These are phyloP conservation scores for Archocentrus centrarchus DNA, from an alignment of 2,113 vertebrate species.

Conservation along the genomic window DNA sequence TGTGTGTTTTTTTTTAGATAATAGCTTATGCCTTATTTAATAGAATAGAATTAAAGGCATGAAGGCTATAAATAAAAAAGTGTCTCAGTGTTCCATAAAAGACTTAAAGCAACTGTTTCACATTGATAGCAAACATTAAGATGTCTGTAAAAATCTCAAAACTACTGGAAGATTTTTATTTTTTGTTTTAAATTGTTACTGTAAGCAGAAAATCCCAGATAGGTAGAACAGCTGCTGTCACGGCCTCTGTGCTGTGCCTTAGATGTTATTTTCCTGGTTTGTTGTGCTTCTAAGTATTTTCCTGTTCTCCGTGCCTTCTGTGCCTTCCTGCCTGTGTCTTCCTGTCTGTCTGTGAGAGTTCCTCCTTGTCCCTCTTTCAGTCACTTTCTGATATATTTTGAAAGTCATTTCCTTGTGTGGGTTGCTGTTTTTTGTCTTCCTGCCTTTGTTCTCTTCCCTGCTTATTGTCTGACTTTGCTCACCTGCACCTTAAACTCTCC, in stretches of 20 bases:
- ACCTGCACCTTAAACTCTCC: not conserved
- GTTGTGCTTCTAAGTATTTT: constrained; percentile 5
- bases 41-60: too few relatives aligned
- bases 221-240: not conserved
- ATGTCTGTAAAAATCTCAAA: too few relatives aligned
- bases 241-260: not conserved
- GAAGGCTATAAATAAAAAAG: too few relatives aligned
- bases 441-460: not conserved
- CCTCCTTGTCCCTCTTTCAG: not conserved
- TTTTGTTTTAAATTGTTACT: not conserved
- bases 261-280: not conserved
- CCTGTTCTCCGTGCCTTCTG: not conserved
- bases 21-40: too few relatives aligned
- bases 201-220: not conserved
- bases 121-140: too few relatives aligned
- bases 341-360: not conserved
- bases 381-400: not conserved
- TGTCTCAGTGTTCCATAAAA: too few relatives aligned
- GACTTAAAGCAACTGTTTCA: too few relatives aligned
- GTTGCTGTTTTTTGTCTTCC: not conserved
- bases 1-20: not conserved
- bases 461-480: not conserved
- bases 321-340: not conserved
- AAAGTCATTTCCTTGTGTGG: not conserved
- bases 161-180: not conserved